A percentile compares a stretch with the other conserved stretches of the same genome.
These are phyloP conservation scores for Ceratina japonica DNA, from an alignment of 1,140 invertebrate genomes.

Conservation along the genomic window DNA sequence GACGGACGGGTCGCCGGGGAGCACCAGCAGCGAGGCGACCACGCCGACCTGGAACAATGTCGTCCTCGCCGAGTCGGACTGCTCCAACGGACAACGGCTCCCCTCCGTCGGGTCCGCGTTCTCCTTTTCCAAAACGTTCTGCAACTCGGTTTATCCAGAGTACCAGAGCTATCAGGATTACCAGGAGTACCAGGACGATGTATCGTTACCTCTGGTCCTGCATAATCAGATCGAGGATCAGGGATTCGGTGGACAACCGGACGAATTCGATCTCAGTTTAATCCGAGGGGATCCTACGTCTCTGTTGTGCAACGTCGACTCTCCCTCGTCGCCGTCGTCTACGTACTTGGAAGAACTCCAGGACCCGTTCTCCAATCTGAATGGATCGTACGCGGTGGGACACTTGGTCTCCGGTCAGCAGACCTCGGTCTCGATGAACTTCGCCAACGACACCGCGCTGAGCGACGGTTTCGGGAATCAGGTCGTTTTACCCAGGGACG, in stretches of 20 bases:
- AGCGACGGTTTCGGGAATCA: conserved; percentile 66
- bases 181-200: conserved; percentile 43
- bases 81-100: conserved; percentile 55
- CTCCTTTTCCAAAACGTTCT: conserved; percentile 72
- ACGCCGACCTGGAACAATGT: conserved; percentile 67
- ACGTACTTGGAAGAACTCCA: conserved; percentile 59
- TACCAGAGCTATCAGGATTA: conserved; percentile 60
- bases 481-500: conserved; percentile 71
- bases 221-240: conserved; percentile 52
- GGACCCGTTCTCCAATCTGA: conserved; percentile 58
- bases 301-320: conserved; percentile 46
- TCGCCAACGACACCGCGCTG: neutral
- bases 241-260: conserved; percentile 28
- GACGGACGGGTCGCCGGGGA: conserved; percentile 57
- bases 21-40: conserved; percentile 64
- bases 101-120: conserved; percentile 74
- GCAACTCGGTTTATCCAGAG: conserved; percentile 56
- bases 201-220: conserved; percentile 42
- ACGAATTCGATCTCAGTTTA: conserved; percentile 75
- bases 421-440: conserved; percentile 12
- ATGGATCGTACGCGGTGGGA: conserved; percentile 68
- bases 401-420: conserved; percentile 70
- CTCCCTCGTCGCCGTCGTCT: conserved; percentile 48
- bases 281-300: conserved; percentile 75
- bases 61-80: conserved; percentile 1